Base-by-base conservation (phyloP, 2,797 vertebrate genomes). In the Urophycis tenuis region DNA sequence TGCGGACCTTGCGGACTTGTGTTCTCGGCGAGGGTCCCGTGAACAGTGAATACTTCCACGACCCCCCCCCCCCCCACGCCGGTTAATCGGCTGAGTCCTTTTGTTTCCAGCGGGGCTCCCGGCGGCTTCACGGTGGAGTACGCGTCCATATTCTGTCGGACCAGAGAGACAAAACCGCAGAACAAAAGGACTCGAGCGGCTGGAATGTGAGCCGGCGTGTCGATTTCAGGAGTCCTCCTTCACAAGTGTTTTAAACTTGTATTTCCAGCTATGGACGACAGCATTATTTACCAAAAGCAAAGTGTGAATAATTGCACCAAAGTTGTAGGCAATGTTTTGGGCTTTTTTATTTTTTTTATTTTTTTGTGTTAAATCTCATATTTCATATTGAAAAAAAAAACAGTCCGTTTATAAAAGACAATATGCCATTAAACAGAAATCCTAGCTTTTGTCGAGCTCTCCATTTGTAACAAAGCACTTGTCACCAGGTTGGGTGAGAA, bases 41-140 rank as follows among this genome's bases (percentile, higher is more conserved):
- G 87, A 88, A 89, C 87, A 83, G 83, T 82, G 86, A 90, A 88
- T 90, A 88, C 87, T 90, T 89, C 89, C 88, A 89, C 81, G 85
- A 88, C 88, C 81, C 84, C 83, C 84, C 83, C 81, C 74, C 75
- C 83, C 5, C 82, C 85, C 76, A 79, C 78, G 85, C 84, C 72
- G 78, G 85, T 82, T 82, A 86, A 83, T 30, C 85, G 79, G 82
- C 85, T 85, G 84, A 17, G 81, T 74, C 77, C 72, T 75, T 82
- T 77, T 79, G 32, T 78, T 33, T 78, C 14, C 80, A 77, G 74
- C 12, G 3, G 36, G 75, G 80, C 80, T 73, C 9, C 72, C 74
- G 80, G 79, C 79, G 34, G 15, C 14, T 79, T 64, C 80, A 79
- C 35, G 80, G 78, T 75, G 83, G 79, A 75, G 79, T 31, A 30